Percentiles rank a stretch among this genome's conserved stretches.
These are phyloP conservation scores for Tamias sibiricus DNA, from an alignment of 2,113 vertebrate species.

Conservation along the genomic window DNA sequence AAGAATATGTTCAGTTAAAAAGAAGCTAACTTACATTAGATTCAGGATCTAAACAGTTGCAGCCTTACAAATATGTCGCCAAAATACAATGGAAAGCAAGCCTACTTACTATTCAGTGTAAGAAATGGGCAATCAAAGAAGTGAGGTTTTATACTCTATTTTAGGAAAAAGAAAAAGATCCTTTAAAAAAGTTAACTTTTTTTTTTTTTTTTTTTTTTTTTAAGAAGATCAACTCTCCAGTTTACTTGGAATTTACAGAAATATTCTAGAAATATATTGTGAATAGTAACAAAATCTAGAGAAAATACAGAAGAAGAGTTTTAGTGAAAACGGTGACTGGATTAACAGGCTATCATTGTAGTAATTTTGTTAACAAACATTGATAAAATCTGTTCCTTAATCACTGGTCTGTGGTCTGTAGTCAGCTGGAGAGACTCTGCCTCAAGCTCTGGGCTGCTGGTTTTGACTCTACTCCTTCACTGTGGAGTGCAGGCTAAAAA, in stretches of 20 bases:
- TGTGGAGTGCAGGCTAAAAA: background rate
- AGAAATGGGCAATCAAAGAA: background rate
- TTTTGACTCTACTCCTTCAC: background rate
- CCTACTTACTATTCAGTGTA: background rate
- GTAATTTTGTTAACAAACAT: background rate
- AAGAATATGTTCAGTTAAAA: background rate
- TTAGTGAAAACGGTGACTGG: background rate
- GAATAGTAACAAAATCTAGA: background rate
- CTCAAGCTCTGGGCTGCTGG: background rate
- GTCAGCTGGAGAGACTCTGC: background rate
- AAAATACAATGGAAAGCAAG: background rate
- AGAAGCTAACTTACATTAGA: background rate
- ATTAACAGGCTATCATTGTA: background rate
- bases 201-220: too few species aligned
- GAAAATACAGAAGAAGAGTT: background rate
- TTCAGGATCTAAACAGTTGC: background rate
- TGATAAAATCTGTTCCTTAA: background rate
- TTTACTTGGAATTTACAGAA: background rate
- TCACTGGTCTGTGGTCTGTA: background rate
- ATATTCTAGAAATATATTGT: background rate
- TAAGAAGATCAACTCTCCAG: background rate
- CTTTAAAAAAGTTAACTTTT: background rate
- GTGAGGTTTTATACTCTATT: background rate
- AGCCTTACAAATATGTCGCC: background rate
- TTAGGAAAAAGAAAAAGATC: background rate